Evolutionary conservation across 2,113 vertebrate genomes (phyloP), one percentile per base, ranked within the genome.

Genomic region (Enhydra lutris): DNA sequence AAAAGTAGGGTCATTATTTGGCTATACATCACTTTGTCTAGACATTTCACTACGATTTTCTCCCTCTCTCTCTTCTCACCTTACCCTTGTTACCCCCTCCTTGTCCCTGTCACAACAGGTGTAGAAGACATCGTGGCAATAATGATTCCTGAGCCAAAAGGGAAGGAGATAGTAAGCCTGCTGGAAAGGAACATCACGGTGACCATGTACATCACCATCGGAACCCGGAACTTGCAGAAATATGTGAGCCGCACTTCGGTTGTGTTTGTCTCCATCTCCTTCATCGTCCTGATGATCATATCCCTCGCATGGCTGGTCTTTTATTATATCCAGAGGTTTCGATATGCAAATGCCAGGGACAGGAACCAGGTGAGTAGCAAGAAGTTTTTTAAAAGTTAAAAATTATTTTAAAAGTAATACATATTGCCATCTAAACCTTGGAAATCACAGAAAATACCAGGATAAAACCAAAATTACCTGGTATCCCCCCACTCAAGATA

Each of bases 251-350:
- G 99, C 82, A 99, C 99, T 0, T 99, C 99, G 0, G 99, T 99
- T 34, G 99, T 99, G 88, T 99, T 99, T 5, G 99, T 99, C 87
- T 99, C 99, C 98, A 99, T 99, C 99, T 99, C 99, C 98, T 99
- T 99, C 99, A 99, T 99, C 89, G 99, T 99, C 87, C 99, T 99
- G 97, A 99, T 99, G 99, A 99, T 99, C 99, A 99, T 99, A 98
- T 99, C 99, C 0, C 99, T 99, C 85, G 99, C 99, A 0, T 99
- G 99, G 99, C 99, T 99, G 61, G 99, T 99, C 98, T 99, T 99
- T 99, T 99, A 99, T 98, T 99, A 99, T 96, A 99, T 99, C 98
- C 99, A 99, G 99, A 99, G 99, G 82, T 99, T 99, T 97, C 99
- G 99, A 97, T 99, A 99, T 31, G 99, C 99, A 14, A 99, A 99